Evolutionary conservation across 2,113 vertebrate species (phyloP).

Genomic region (Cnemophilus loriae): DNA sequence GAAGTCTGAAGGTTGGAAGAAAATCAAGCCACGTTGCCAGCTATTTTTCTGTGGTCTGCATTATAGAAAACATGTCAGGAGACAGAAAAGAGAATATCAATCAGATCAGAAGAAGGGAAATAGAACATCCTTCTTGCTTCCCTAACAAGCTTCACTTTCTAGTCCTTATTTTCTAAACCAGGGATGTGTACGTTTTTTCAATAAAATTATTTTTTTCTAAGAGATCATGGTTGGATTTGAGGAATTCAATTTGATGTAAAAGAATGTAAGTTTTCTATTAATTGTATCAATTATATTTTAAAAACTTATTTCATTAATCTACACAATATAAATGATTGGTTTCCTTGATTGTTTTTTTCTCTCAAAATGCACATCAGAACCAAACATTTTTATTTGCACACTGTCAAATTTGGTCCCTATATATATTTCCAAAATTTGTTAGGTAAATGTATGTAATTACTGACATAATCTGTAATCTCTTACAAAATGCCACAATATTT

Average conservation of each 20-base stretch:
- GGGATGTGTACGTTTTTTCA: not conserved
- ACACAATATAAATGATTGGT: not conserved
- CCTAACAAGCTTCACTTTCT: not conserved
- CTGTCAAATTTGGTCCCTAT: not conserved
- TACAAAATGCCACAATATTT: not conserved
- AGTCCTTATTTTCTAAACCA: not conserved
- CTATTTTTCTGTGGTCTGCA: conserved; percentile 7
- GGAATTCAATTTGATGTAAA: not conserved
- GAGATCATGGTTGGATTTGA: not conserved
- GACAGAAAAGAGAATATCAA: not conserved
- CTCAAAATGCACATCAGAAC: not conserved
- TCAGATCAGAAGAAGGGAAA: conserved; percentile 7
- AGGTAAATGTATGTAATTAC: not conserved
- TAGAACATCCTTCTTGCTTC: not conserved
- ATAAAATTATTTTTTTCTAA: not conserved
- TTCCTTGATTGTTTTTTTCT: not conserved
- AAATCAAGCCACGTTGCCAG: conserved; percentile 18
- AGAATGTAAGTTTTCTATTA: not conserved
- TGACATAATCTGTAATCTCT: not conserved
- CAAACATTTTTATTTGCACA: not conserved
- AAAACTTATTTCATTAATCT: not conserved
- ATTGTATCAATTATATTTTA: not conserved
- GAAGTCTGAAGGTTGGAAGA: conserved; percentile 27
- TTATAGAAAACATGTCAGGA: conserved; percentile 14
- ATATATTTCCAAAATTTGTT: not conserved